Evolutionary conservation across 1,140 invertebrate species (phyloP).

Genomic region (Hycleus cichorii): DNA sequence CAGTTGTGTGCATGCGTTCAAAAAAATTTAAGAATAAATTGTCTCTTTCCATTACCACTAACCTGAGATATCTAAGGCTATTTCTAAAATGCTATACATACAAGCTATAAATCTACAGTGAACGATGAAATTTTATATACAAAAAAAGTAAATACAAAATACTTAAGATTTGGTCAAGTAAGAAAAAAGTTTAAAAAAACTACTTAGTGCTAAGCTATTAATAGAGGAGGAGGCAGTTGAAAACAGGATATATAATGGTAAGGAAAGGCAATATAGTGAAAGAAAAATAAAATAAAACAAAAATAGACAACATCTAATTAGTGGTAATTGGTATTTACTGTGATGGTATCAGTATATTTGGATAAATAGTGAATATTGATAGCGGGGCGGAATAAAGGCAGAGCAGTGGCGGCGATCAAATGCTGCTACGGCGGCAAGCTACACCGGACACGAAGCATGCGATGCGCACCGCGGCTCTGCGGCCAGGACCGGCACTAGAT

Average conservation of each 20-base stretch:
- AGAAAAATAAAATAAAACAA: neutral
- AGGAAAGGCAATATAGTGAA: neutral
- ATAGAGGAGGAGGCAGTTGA: constrained; percentile 17
- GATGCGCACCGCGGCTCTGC: constrained; percentile 17
- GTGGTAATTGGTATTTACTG: no score
- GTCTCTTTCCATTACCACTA: constrained; percentile 39
- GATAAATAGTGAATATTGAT: no score
- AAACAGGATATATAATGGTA: neutral
- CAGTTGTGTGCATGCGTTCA: constrained; percentile 37
- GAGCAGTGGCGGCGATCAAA: constrained; percentile 5
- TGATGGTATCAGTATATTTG: no score
- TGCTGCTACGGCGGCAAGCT: constrained; percentile 9
- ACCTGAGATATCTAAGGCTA: constrained; percentile 39
- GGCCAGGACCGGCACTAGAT: constrained; percentile 48
- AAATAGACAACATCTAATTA: neutral
- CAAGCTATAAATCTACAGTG: constrained; percentile 38
- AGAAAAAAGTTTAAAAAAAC: constrained; percentile 16
- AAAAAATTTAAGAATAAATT: constrained; percentile 33
- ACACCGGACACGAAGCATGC: constrained; percentile 13
- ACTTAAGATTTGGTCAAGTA: constrained; percentile 34
- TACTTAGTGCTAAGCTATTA: constrained; percentile 39
- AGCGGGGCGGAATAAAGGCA: neutral
- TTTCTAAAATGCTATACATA: constrained; percentile 42
- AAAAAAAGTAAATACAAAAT: constrained; percentile 40
- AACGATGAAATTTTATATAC: constrained; percentile 39